Evolutionary conservation across 1,140 invertebrate genomes (phyloP).

Genomic region (Drosophila pallidifrons): DNA sequence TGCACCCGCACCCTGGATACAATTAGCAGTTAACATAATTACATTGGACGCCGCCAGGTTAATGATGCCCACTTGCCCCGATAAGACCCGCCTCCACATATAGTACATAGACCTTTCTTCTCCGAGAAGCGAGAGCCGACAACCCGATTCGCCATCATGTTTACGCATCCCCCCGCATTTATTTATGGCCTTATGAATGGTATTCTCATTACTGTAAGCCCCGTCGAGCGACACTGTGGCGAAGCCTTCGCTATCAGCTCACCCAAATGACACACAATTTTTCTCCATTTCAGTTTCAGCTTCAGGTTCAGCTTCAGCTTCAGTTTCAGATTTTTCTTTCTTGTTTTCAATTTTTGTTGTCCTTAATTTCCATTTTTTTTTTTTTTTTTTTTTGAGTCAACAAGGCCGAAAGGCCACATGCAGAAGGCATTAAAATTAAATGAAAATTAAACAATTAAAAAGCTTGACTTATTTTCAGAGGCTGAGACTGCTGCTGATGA

Average conservation of each 20-base stretch:
- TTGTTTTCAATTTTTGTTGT: not conserved
- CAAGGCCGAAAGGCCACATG: slow-evolving; percentile 13
- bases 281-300: slow-evolving; percentile 26
- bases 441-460: slow-evolving; percentile 76
- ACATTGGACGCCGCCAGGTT: slow-evolving; percentile 68
- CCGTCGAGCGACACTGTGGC: slow-evolving; percentile 1
- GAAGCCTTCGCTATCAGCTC: slow-evolving; percentile 42
- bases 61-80: slow-evolving; percentile 64
- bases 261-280: slow-evolving; percentile 53
- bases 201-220: slow-evolving; percentile 48
- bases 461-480: slow-evolving; percentile 38
- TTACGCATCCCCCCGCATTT: slow-evolving; percentile 43
- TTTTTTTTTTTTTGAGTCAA: slow-evolving; percentile 52
- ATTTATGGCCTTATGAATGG: slow-evolving; percentile 61
- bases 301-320: slow-evolving; percentile 3
- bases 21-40: slow-evolving; percentile 77
- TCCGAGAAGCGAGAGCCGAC: no score
- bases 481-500: slow-evolving; percentile 1
- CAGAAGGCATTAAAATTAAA: slow-evolving; percentile 56
- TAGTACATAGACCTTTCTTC: slow-evolving; percentile 1
- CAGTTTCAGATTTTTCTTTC: slow-evolving; percentile 25
- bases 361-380: not conserved
- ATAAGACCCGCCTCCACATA: slow-evolving; percentile 49
- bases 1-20: slow-evolving; percentile 33
- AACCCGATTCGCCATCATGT: not conserved